Base-by-base conservation (phyloP, 2,888 invertebrate genomes). In the Hylaea fasciaria region DNA sequence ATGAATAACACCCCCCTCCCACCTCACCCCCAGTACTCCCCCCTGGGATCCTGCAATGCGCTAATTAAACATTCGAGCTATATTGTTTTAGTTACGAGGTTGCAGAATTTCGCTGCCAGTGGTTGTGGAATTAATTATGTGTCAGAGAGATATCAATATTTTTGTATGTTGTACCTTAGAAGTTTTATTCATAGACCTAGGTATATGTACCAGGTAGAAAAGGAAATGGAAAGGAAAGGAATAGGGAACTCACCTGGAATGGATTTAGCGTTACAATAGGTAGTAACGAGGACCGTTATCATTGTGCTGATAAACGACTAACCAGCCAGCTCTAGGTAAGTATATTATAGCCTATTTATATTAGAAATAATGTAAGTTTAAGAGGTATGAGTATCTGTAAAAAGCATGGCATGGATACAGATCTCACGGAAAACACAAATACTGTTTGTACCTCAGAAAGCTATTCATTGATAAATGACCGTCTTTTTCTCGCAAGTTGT, bases 21-120 rank as follows among this genome's bases (percentile, higher is more conserved):
- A 14, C 39, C 60, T 57, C 14, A 50, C 58, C 47, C 62, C 64
- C 69, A 60, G 69, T 55, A 8, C 32, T 62, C 51, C 57, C 70
- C 69, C 66, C 69, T 65, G 68, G 62, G 73, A 78, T 81, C 82
- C 86, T 83, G 89, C 91, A 86, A 86, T 87, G 90, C 86, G 89
- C 89, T 91, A 91, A 91, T 91, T 91, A 91, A 90, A 89, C 91
- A 89, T 91, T 91, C 86, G 87, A 89, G 91, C 83, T 80, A 88
- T 88, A 91, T 91, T 91, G 91, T 91, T 89, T 85, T 82, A 81
- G 78, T 83, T 85, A 83, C 84, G 83, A 86, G 80, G 86, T 82
- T 82, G 83, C 74, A 47, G 77, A 76, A 81, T 81, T 84, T 84
- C 77, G 77, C 78, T 76, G 80, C 74, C 74, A 74, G 70, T 66